A percentile compares a stretch with the other conserved stretches of the same genome.
phyloP scores from a whole-genome alignment of 2,888 invertebrate genomes.

The Phaedon cochleariae region DNA sequence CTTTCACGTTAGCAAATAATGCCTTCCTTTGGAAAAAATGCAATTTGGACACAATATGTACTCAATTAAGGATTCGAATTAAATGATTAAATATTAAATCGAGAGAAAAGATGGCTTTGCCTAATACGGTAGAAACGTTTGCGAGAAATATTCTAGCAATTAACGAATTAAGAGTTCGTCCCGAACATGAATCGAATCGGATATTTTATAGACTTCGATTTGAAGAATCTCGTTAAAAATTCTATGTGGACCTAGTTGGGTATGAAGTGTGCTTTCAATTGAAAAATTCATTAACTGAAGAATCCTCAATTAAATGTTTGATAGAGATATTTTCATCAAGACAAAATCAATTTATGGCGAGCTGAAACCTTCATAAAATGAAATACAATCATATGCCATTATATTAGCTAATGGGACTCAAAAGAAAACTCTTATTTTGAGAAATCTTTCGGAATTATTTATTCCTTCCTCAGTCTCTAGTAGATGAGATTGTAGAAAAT shows the following conservation, averaged over 20 bases:
- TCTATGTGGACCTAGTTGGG: background rate
- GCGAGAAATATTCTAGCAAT: conserved; percentile 7
- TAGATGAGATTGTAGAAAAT: no score
- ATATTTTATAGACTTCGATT: conserved; percentile 10
- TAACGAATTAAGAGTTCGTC: conserved; percentile 10
- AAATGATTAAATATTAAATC: conserved; percentile 14
- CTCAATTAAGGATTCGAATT: conserved; percentile 14
- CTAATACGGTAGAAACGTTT: conserved; percentile 7
- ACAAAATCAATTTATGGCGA: background rate
- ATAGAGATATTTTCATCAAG: background rate
- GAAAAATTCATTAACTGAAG: conserved; percentile 3
- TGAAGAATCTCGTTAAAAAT: conserved; percentile 10
- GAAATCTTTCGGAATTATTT: no score
- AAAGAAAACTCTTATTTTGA: no score
- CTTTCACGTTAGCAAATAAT: conserved; percentile 7
- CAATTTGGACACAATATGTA: conserved; percentile 10
- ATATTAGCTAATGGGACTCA: no score
- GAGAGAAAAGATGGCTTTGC: conserved; percentile 1
- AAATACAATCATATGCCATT: no score
- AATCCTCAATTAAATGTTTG: background rate
- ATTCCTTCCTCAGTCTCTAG: no score
- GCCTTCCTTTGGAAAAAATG: background rate
- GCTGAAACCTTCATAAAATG: no score
- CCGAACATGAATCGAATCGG: conserved; percentile 5
- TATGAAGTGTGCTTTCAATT: conserved; percentile 1